These are phyloP conservation scores for Homarus gammarus DNA, from an alignment of 2,888 invertebrate genomes.

Conservation along the genomic window DNA sequence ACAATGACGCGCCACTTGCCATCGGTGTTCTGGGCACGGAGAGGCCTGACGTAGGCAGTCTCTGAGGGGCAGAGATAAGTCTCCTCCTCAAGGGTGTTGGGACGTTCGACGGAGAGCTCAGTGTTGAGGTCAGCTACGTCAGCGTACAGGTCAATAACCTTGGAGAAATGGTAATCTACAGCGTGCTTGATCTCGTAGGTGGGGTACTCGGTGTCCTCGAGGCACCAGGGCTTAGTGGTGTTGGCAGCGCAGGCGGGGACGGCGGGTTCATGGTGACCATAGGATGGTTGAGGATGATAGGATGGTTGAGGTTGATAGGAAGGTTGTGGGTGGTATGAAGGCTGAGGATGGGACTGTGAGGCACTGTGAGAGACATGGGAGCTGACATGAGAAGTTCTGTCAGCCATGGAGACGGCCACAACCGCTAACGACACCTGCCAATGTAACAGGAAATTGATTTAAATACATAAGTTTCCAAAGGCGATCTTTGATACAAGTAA, in stretches of 20 bases:
- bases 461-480: too few species aligned
- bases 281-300: too few species aligned
- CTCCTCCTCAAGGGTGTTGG: conserved; percentile 53
- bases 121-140: conserved; percentile 76
- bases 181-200: conserved; percentile 70
- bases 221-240: conserved; percentile 73
- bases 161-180: conserved; percentile 56
- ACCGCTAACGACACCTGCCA: conserved; percentile 33
- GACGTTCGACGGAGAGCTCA: conserved; percentile 76
- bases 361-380: too few species aligned
- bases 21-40: conserved; percentile 76
- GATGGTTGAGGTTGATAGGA: conserved; percentile 4
- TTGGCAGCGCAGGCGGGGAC: conserved; percentile 75
- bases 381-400: too few species aligned
- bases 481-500: too few species aligned
- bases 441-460: too few species aligned
- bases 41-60: conserved; percentile 76
- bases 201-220: conserved; percentile 65
- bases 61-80: conserved; percentile 77
- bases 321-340: not conserved
- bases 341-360: not conserved
- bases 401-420: conserved; percentile 25
- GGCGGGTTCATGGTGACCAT: conserved; percentile 46
- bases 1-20: conserved; percentile 77
- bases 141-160: conserved; percentile 74